phyloP scores from a whole-genome alignment of 2,888 invertebrate species.

The Antheraea yamamai region DNA sequence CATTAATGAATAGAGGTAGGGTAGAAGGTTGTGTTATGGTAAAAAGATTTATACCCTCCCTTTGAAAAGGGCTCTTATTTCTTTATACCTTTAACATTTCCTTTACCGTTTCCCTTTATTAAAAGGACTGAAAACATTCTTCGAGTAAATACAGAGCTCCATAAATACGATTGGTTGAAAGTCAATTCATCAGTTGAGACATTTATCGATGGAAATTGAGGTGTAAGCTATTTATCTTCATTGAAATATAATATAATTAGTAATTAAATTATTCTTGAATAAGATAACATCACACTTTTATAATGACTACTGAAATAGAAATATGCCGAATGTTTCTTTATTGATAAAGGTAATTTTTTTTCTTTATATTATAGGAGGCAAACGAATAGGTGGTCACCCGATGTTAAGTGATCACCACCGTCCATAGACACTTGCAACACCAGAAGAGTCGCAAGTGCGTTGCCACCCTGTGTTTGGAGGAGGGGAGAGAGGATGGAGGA shows the following conservation, averaged over 20 bases:
- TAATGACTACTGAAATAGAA: background rate
- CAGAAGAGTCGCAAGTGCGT: too few relatives aligned
- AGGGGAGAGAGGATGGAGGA: too few relatives aligned
- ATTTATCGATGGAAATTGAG: conserved; percentile 1
- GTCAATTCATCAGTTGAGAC: conserved; percentile 26
- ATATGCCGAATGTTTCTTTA: too few relatives aligned
- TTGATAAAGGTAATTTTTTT: too few relatives aligned
- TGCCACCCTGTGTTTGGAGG: too few relatives aligned
- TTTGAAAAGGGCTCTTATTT: conserved; percentile 29
- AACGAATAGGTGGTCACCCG: too few relatives aligned
- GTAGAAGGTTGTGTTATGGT: conserved; percentile 25
- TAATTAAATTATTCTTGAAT: background rate
- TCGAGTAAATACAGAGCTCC: conserved; percentile 19
- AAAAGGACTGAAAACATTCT: conserved; percentile 21
- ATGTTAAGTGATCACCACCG: too few relatives aligned
- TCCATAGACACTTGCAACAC: too few relatives aligned
- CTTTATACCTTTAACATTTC: conserved; percentile 30
- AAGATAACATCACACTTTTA: background rate
- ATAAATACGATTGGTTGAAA: conserved; percentile 30
- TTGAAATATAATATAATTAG: background rate
- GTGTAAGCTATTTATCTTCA: background rate
- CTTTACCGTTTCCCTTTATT: conserved; percentile 22
- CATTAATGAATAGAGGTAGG: conserved; percentile 27
- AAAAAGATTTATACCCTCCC: conserved; percentile 29
- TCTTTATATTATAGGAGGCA: too few relatives aligned